Conservation (phyloP, 2,797 vertebrate genomes). For the Clarias platycephalus region DNA sequence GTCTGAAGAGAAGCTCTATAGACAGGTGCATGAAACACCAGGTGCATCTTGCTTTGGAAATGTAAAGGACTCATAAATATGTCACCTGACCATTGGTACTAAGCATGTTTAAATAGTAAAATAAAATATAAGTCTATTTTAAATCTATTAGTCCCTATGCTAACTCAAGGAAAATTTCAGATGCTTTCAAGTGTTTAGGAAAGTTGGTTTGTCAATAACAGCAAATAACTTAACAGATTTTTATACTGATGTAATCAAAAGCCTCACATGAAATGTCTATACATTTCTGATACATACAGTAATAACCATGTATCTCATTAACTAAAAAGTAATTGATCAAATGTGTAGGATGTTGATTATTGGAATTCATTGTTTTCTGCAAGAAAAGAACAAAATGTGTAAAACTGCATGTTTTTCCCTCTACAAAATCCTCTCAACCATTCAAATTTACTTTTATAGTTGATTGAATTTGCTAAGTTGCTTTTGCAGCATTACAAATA, state of each 20-base stretch:
- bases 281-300: not conserved
- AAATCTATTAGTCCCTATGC: conserved; percentile 12
- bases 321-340: not conserved
- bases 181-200: not conserved
- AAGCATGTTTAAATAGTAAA: conserved; percentile 14
- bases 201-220: conserved; percentile 11
- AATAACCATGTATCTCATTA: not conserved
- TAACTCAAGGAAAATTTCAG: conserved; percentile 16
- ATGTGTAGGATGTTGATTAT: not conserved
- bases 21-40: conserved; percentile 59
- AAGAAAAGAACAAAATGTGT: not conserved
- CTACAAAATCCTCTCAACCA: not conserved
- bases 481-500: not conserved
- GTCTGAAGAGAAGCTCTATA: conserved; percentile 46
- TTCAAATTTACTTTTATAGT: not conserved
- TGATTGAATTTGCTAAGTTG: not conserved
- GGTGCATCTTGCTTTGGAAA: conserved; percentile 37
- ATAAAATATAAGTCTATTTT: too few relatives aligned
- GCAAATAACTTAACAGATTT: not conserved
- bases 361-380: not conserved
- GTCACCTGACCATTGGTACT: conserved; percentile 47
- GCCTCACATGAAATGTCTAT: not conserved
- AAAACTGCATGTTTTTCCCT: not conserved
- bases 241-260: conserved; percentile 5
- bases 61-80: conserved; percentile 41